Base-by-base conservation (phyloP, 2,113 vertebrate genomes). In the Pomatorhinus ruficollis region DNA sequence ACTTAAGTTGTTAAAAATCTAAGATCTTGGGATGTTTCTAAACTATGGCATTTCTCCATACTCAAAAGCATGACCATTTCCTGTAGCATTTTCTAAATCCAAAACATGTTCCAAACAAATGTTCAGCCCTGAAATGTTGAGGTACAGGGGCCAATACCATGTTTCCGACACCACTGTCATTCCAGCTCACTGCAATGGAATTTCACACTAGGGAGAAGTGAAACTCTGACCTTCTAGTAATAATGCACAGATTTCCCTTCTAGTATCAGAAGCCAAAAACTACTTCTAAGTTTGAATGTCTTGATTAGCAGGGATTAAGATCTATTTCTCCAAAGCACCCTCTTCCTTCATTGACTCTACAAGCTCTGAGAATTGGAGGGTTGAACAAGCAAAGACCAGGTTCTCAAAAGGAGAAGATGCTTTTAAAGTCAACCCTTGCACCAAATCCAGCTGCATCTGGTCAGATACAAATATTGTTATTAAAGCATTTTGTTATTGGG, bases 291-390 rank as follows among this genome's bases (percentile, higher is more conserved):
- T 89, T 69, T 61, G 3, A 78, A n/a, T 23, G 23, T 42, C 49
- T 85, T 12, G 0, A 22, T 35, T 11, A 52, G 2, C 0, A 1
- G 33, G 10, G 6, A 82, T 66, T 50, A 35, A 50, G 7, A 54
- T 54, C 28, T 66, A 3, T 31, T 66, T 92, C 35, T 83, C 50
- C 47, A 93, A 27, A 90, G 33, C 16, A 83, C 10, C 12, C 10
- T n/a, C 47, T 52, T 87, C 35, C 52, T 54, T n/a, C 25, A 57
- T 4, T 27, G 15, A 86, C 23, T 64, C 23, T 35, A 82, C 17
- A 56, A 44, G 31, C 28, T 47, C 44, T 47, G 7, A 76, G n/a
- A 93, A 61, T 0, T 0, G 0, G 9, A 64, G 15, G 89, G 54
- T 0, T 53, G 35, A 80, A 56, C 19, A 69, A 91, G 15, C 53